These are phyloP conservation scores for Sturnira hondurensis DNA, from an alignment of 2,113 vertebrate genomes.

Conservation along the genomic window DNA sequence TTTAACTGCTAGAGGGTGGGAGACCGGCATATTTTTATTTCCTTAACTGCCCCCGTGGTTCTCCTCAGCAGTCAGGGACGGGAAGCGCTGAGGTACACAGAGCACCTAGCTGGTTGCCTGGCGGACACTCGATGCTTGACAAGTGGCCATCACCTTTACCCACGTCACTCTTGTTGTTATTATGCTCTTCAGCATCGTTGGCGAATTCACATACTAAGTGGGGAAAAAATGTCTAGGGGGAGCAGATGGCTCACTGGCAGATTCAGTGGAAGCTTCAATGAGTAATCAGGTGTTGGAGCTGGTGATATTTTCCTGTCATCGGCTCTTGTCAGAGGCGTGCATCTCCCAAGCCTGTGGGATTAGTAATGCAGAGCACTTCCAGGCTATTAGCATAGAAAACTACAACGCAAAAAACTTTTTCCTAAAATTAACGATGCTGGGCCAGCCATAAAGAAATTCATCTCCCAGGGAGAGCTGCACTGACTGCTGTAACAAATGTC, in stretches of 20 bases:
- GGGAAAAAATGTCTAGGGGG: background rate
- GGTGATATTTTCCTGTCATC: constrained; percentile 16
- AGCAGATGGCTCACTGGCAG: constrained; percentile 51
- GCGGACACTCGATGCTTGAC: background rate
- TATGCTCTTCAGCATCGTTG: background rate
- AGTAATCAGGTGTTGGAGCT: constrained; percentile 22
- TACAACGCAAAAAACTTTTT: constrained; percentile 23
- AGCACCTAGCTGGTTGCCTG: background rate
- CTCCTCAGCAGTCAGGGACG: background rate
- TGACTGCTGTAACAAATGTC: constrained; percentile 31
- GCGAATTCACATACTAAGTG: background rate
- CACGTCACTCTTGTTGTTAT: background rate
- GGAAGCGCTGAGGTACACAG: background rate
- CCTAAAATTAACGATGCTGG: constrained; percentile 61
- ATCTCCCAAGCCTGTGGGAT: constrained; percentile 31
- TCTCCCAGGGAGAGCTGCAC: constrained; percentile 42
- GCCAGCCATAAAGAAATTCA: constrained; percentile 44
- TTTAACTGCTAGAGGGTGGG: background rate
- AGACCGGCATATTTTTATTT: background rate
- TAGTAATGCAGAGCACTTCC: constrained; percentile 44
- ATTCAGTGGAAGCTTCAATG: constrained; percentile 22
- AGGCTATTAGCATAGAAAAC: constrained; percentile 58
- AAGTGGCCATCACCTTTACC: background rate
- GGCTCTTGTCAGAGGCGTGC: constrained; percentile 28
- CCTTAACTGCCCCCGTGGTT: background rate